phyloP scores from a whole-genome alignment of 1,140 invertebrate species.

The Proctacanthus coquilletti region DNA sequence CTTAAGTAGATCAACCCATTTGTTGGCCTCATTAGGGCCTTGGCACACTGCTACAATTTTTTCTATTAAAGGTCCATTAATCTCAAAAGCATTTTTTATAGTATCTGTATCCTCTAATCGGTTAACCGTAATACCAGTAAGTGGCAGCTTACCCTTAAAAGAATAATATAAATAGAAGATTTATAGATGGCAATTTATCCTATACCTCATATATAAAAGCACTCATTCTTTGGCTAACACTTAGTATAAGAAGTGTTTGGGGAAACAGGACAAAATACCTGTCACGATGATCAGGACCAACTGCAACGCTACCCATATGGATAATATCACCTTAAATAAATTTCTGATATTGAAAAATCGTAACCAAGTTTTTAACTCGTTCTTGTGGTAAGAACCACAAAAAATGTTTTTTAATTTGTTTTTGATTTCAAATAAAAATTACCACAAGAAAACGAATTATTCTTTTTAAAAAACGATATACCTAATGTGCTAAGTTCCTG shows the following conservation, averaged over 20 bases:
- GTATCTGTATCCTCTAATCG: conserved; percentile 64
- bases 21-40: conserved; percentile 64
- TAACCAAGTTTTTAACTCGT: no score
- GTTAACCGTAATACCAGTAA: conserved; percentile 67
- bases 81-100: conserved; percentile 82
- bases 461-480: not conserved
- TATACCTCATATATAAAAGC: conserved; percentile 90
- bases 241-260: conserved; percentile 72
- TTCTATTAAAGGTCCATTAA: conserved; percentile 81
- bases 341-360: no score
- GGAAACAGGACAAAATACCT: conserved; percentile 87
- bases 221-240: conserved; percentile 77
- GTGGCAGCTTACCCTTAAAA: conserved; percentile 69
- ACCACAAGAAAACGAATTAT: not conserved
- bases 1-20: conserved; percentile 69
- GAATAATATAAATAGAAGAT: not conserved
- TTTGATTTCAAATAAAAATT: no score
- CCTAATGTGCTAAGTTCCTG: conserved; percentile 60
- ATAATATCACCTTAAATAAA: conserved; percentile 30
- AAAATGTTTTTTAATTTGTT: no score
- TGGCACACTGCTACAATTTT: conserved; percentile 74
- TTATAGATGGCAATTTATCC: conserved; percentile 4
- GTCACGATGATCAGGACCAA: conserved; percentile 67
- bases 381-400: no score
- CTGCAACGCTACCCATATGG: conserved; percentile 76